Conservation (phyloP, 2,797 vertebrate genomes). For the Nasua narica region DNA sequence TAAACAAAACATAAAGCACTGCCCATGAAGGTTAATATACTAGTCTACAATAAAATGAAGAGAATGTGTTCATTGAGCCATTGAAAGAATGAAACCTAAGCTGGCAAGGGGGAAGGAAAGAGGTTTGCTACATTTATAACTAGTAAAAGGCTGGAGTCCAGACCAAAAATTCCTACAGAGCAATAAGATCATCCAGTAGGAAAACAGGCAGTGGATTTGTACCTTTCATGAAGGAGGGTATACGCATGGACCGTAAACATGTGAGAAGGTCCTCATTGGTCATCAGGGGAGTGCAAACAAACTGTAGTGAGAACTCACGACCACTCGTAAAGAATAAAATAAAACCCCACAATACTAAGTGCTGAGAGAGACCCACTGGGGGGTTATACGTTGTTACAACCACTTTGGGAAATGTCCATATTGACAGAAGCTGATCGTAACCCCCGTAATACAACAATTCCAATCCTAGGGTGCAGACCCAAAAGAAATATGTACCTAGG, state of each 20-base stretch:
- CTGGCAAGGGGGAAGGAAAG: background rate
- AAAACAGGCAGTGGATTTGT: background rate
- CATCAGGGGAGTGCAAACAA: background rate
- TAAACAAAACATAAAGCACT: background rate
- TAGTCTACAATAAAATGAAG: background rate
- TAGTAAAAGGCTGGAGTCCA: background rate
- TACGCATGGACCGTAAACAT: background rate
- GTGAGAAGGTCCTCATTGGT: background rate
- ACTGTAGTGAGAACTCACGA: fast-evolving
- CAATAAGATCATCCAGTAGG: background rate
- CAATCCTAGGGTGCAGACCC: background rate
- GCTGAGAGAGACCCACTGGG: background rate
- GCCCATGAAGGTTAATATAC: background rate
- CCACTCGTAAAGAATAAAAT: background rate
- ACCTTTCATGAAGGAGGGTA: background rate
- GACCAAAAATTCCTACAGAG: background rate
- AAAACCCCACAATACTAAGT: background rate
- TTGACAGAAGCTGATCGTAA: background rate
- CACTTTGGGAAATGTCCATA: background rate
- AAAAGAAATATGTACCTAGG: background rate
- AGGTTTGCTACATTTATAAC: background rate
- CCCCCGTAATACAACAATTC: background rate
- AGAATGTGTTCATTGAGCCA: background rate
- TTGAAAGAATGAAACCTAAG: background rate
- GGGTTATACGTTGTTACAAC: background rate